Evolutionary conservation across 2,888 invertebrate species (phyloP), one percentile per base, ranked within the genome.

Genomic region (Noctua pronuba): DNA sequence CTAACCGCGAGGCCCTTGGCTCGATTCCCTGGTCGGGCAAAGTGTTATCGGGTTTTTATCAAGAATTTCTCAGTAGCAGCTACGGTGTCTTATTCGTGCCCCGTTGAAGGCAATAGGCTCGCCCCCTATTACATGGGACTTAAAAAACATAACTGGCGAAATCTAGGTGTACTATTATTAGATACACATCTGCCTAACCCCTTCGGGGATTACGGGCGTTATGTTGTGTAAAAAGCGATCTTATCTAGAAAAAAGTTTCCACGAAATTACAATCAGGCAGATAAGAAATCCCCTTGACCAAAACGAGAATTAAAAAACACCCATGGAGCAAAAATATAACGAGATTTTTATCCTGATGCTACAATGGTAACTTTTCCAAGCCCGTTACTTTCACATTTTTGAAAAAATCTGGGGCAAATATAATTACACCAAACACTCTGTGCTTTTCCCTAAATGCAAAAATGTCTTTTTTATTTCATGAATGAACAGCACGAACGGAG

Each of bases 351-450:
- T 44, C 35, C 28, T 4, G 65, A 52, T 28, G 49, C n/a, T 55
- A n/a, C 1, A 55, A 55, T 80, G n/a, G 13, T 60, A 66, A 44
- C 16, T 60, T 66, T 60, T 46, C 24, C 18, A 2, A 44, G 1
- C 41, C 1, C 11, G 18, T 18, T 64, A 13, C 49, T 11, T 69
- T 49, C 18, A 44, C 3, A n/a, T 70, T 80, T 80, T 60, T 7
- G 0, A 41, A 73, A 80, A 81, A 65, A 81, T 46, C 38, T 55
- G 64, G 38, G 28, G 11, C 38, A 74, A 81, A 64, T 55, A 77
- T 80, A 73, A 73, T 52, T 46, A 78, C 44, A 44, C 2, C 35
- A 21, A n/a, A 64, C 41, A 28, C 5, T 71, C 41, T 18, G 24
- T 24, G 75, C 2, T 11, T 74, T 28, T 75, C 41, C 31, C 38